These are phyloP conservation scores for Astropecten irregularis DNA, from an alignment of 53 echinoderm and acorn worm genomes.

Conservation along the genomic window DNA sequence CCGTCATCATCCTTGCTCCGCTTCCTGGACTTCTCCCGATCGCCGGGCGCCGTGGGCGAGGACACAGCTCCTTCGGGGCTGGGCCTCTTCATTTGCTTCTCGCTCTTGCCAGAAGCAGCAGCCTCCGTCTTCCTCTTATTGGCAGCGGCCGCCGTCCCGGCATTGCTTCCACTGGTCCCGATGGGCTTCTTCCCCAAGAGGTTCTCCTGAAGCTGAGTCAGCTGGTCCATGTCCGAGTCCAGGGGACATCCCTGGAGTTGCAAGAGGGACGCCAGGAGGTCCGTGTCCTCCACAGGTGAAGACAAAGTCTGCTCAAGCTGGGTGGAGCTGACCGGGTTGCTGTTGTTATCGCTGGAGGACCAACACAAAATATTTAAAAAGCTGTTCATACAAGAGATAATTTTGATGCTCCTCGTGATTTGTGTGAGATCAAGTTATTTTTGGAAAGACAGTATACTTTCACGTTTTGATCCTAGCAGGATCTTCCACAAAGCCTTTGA, in stretches of 20 bases:
- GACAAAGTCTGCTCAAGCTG: constrained; percentile 57
- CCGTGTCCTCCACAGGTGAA: constrained; percentile 59
- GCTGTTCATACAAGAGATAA: neutral
- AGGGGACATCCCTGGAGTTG: constrained; percentile 57
- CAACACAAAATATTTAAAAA: too few species aligned
- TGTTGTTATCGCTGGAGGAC: constrained; percentile 10
- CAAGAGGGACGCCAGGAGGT: constrained; percentile 70
- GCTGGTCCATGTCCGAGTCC: constrained; percentile 75
- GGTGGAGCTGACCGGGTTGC: constrained; percentile 38
- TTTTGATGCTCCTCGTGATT: neutral
- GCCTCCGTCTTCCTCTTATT: constrained; percentile 15
- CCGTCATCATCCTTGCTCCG: constrained; percentile 71
- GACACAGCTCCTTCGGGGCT: constrained; percentile 35
- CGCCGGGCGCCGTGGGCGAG: constrained; percentile 27
- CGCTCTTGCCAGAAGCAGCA: neutral
- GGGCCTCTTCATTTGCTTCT: constrained; percentile 51
- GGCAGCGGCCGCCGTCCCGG: neutral
- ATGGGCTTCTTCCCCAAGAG: constrained; percentile 58
- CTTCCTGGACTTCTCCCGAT: constrained; percentile 47
- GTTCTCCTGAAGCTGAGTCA: constrained; percentile 84
- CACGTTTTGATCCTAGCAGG: too few species aligned
- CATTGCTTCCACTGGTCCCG: neutral
- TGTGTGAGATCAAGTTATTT: neutral
- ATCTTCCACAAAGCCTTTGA: too few species aligned
- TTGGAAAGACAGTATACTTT: neutral